Base-by-base conservation (phyloP, 2,888 invertebrate species). In the Diarsia rubi region DNA sequence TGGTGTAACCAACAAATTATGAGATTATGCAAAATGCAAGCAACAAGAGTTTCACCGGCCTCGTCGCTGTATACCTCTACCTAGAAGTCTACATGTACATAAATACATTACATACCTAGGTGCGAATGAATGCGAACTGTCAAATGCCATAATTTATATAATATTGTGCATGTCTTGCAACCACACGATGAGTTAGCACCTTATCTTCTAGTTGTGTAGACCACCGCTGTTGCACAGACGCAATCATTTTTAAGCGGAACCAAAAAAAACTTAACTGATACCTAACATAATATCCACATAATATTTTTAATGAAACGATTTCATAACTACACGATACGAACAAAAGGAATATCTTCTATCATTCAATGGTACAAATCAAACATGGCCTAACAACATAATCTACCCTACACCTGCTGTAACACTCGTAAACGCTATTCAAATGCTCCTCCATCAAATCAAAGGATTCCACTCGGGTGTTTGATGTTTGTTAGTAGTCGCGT, bases 1-100 rank as follows among this genome's bases (percentile, higher is more conserved):
- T 84, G 85, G 84, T 90, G 88, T 90, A 88, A 88, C 89, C 77
- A 78, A 81, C 87, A 90, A 91, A 92, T 90, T 86, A 88, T 86
- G 62, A 88, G 88, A 91, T 92, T 91, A 91, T 92, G 90, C 90
- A 90, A 91, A 91, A 87, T 77, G 67, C 78, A 77, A 85, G 79
- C 82, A 82, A 69, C 70, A 72, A 75, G 73, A 89, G 89, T 92
- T 91, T 92, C 91, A 87, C 91, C 81, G 70, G 54, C 67, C 69
- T 67, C 73, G 73, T 67, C 69, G 71, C 72, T 77, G 64, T 63
- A n/a, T 52, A 37, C 37, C 52, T n/a, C n/a, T 75, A 66, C 14
- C 57, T 27, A 57, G 57, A 57, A 57, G 57, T 42, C 47, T 69
- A 59, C 31, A 66, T 65, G 19, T 60, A 70, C 54, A 73, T 64